Conservation (phyloP, 2,797 vertebrate species). For the Pangasius larnaudii region DNA sequence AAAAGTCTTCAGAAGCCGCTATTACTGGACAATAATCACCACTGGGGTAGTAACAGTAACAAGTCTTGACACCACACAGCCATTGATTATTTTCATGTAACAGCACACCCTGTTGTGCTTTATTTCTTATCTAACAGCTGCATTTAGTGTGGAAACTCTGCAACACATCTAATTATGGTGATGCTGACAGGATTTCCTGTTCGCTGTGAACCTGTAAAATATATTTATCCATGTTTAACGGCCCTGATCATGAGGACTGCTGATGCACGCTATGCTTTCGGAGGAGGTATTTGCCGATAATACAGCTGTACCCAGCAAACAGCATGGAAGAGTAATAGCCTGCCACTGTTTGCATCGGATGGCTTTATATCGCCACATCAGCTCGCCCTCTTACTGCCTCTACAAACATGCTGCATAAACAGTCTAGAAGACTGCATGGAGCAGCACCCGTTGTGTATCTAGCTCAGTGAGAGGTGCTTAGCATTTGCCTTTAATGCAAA, state of each 20-base stretch:
- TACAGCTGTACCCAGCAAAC: constrained; percentile 19
- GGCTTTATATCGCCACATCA: constrained; percentile 46
- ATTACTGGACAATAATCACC: not conserved
- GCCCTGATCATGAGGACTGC: constrained; percentile 17
- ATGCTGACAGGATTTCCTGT: constrained; percentile 15
- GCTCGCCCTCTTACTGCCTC: constrained; percentile 32
- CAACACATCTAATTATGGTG: constrained; percentile 26
- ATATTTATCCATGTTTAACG: constrained; percentile 30
- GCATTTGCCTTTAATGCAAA: not conserved
- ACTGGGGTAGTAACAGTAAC: not conserved
- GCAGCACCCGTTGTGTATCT: constrained; percentile 11
- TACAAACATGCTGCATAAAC: constrained; percentile 41
- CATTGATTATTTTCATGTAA: constrained; percentile 21
- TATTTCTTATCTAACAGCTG: constrained; percentile 1
- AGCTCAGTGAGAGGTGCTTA: not conserved
- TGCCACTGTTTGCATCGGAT: constrained; percentile 25
- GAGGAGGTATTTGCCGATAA: constrained; percentile 5
- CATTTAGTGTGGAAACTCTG: constrained; percentile 22
- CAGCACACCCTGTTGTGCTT: not conserved
- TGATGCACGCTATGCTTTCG: not conserved
- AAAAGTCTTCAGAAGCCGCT: not conserved
- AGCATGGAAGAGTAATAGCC: constrained; percentile 24
- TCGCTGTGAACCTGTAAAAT: constrained; percentile 19
- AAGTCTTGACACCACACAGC: not conserved
- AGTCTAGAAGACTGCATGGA: constrained; percentile 18